phyloP scores from a whole-genome alignment of 2,113 vertebrate genomes.

The human region GRCh38 chr1:101917001-101917500 shows the following conservation, averaged over 20 bases:
- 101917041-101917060: neutral
- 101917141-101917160: neutral
- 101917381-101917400: neutral
- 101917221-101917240: neutral
- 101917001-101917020: neutral
- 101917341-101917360: neutral
- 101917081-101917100: neutral
- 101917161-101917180: neutral
- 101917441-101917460: too few relatives aligned
- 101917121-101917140: neutral
- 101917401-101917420: neutral
- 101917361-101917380: neutral
- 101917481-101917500: too few relatives aligned
- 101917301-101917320: neutral
- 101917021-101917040: neutral
- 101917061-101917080: neutral
- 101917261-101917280: neutral
- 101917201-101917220: neutral
- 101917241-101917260: neutral
- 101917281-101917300: neutral
- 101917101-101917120: neutral
- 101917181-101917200: neutral
- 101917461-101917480: too few relatives aligned
- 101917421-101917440: too few relatives aligned
- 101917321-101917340: neutral